Conservation (phyloP, 2,113 vertebrate species). For the Sinocyclocheilus anophthalmus region DNA sequence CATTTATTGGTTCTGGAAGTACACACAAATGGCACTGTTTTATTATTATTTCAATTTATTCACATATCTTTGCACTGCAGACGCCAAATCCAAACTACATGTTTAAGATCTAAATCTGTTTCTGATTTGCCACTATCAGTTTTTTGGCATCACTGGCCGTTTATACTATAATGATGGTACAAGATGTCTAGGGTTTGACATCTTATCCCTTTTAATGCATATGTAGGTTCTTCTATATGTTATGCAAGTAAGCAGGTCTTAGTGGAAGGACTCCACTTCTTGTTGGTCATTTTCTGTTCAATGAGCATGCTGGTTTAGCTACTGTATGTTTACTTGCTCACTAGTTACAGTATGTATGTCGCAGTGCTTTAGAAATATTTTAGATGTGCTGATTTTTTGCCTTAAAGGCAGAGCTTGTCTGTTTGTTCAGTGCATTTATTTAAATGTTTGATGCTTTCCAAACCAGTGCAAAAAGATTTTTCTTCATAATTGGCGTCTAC, state of each 20-base stretch:
- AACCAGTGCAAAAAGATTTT: neutral
- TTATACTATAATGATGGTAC: neutral
- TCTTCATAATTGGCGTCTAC: neutral
- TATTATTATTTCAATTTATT: neutral
- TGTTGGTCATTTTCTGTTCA: slow-evolving; percentile 12
- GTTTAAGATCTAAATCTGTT: neutral
- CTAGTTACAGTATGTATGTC: neutral
- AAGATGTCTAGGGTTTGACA: neutral
- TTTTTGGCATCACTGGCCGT: too few relatives aligned
- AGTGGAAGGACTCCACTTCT: slow-evolving; percentile 14
- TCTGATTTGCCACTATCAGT: neutral
- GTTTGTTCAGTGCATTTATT: neutral
- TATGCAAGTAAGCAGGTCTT: neutral
- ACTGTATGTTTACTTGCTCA: slow-evolving; percentile 2
- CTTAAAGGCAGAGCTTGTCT: neutral
- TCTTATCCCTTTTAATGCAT: neutral
- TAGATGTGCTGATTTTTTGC: neutral
- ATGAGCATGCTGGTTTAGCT: neutral
- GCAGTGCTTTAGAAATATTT: neutral
- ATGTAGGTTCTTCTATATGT: neutral
- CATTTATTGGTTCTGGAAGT: neutral
- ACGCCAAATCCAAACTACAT: neutral
- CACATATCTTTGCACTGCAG: neutral
- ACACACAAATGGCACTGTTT: slow-evolving; percentile 5
- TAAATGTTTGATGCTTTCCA: neutral